Evolutionary conservation across 2,888 invertebrate genomes (phyloP), one percentile per base, ranked within the genome.

Genomic region (Pristionchus exspectatus): DNA sequence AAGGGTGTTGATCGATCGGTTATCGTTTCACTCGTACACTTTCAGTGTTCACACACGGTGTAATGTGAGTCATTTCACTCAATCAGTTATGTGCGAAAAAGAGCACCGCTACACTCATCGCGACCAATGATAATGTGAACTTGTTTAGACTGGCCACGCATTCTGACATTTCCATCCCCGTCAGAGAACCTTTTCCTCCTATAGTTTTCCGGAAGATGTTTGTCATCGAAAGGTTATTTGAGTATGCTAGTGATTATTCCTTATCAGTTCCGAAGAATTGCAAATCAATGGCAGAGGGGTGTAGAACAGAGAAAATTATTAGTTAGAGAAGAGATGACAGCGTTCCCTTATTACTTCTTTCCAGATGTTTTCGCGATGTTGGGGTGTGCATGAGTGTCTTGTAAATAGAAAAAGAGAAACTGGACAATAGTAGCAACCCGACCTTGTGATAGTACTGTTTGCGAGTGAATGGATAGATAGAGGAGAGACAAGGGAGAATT

Each of bases 401-500:
- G 81, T 81, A 81, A 81, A 81, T 27, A 81, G 38, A 44, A 38
- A 30, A 33, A 5, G 44, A 44, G 21, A 44, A 81, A 50, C 12
- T 54, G n/a, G 81, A 2, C 21, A 30, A 85, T 85, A 33, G 59
- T 85, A 85, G 56, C 84, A 56, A 83, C 18, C 81, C 30, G 44
- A 27, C 83, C 83, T 3, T 85, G 59, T 85, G 33, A 81, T 81
- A 54, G 81, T 81, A 81, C 81, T 81, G 81, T 81, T 81, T 81
- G 81, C 74, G 74, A 18, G 38, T n/a, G 50, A 14, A 27, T 81
- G 50, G 50, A 81, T n/a, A 27, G 50, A 81, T n/a, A 81, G 81
- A 27, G 59, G 54, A 59, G 56, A 85, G 83, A 83, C 27, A 44
- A 44, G 10, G 54, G 14, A 21, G 0, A 54, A 83, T 54, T 44